Evolutionary conservation across 53 echinoderm and acorn worm species (phyloP).

Genomic region (Holothuria leucospilota): DNA sequence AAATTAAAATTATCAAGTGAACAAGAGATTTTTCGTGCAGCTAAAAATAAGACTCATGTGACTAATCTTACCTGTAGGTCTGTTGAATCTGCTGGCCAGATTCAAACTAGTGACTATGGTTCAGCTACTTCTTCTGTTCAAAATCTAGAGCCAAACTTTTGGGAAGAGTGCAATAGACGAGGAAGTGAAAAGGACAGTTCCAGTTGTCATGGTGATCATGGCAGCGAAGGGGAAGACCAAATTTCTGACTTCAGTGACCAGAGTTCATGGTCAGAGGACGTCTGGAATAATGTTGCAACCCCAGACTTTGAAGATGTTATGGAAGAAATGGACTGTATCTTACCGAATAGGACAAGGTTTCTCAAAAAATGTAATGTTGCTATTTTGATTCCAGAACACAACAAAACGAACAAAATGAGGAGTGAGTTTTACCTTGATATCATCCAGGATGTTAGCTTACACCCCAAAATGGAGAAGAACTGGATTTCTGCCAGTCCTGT

Average conservation of each 20-base stretch:
- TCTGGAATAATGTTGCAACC: slow-evolving; percentile 70
- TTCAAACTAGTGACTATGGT: slow-evolving; percentile 95
- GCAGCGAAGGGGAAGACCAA: slow-evolving; percentile 78
- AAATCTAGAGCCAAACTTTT: slow-evolving; percentile 18
- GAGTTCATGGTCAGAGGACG: slow-evolving; percentile 69
- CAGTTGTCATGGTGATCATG: slow-evolving; percentile 90
- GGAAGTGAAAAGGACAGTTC: slow-evolving; percentile 52
- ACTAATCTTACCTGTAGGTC: too few species aligned
- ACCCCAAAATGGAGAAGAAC: slow-evolving; percentile 65
- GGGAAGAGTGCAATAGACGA: slow-evolving; percentile 61
- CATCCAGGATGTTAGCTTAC: slow-evolving; percentile 65
- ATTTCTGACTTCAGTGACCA: slow-evolving; percentile 44
- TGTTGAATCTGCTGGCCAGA: slow-evolving; percentile 67
- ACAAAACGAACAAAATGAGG: slow-evolving; percentile 76
- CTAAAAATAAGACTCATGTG: too few species aligned
- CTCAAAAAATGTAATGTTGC: slow-evolving; percentile 72
- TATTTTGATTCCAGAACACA: slow-evolving; percentile 90
- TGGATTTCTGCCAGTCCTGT: slow-evolving; percentile 73
- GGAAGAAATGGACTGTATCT: slow-evolving; percentile 66
- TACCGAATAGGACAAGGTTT: slow-evolving; percentile 83
- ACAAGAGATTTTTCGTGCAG: too few species aligned
- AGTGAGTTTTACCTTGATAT: slow-evolving; percentile 79
- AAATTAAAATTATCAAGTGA: too few species aligned
- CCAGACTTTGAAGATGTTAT: slow-evolving; percentile 76
- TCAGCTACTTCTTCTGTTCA: slow-evolving; percentile 78